Evolutionary conservation across 1,140 invertebrate genomes (phyloP).

Genomic region (Lasioglossum baleicum): DNA sequence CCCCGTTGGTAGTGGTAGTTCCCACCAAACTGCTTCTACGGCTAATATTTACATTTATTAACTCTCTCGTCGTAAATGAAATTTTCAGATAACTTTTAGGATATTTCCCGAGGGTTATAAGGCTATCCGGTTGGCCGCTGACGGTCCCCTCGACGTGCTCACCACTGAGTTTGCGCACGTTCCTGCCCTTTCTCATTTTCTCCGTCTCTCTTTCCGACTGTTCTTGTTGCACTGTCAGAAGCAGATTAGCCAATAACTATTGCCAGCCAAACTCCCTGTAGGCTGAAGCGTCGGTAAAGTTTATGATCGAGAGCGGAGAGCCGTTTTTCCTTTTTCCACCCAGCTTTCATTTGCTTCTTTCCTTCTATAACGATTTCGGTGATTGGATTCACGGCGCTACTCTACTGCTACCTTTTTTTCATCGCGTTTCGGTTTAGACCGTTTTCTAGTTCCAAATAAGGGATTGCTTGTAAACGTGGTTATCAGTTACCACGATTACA

Average conservation of each 20-base stretch:
- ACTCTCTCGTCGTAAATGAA: constrained; percentile 79
- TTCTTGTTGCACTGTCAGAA: constrained; percentile 68
- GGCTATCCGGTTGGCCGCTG: constrained; percentile 66
- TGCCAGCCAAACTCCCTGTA: constrained; percentile 38
- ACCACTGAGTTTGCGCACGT: constrained; percentile 43
- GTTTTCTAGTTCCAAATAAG: no score
- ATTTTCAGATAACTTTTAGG: constrained; percentile 80
- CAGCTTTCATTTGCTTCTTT: not conserved
- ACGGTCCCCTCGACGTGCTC: constrained; percentile 51
- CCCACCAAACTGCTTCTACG: constrained; percentile 75
- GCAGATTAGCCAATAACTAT: constrained; percentile 73
- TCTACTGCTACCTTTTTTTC: not conserved
- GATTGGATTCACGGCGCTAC: not conserved
- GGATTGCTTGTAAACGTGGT: no score
- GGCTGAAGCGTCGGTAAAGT: constrained; percentile 33
- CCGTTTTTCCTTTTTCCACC: constrained; percentile 3
- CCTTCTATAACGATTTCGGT: constrained; percentile 1
- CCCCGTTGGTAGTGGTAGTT: constrained; percentile 52
- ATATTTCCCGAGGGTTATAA: constrained; percentile 77
- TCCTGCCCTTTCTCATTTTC: constrained; percentile 37
- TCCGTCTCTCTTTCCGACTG: constrained; percentile 44
- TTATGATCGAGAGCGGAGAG: constrained; percentile 36
- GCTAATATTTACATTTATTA: constrained; percentile 80
- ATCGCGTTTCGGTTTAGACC: no score
- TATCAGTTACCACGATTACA: no score